Base-by-base conservation (phyloP, 2,888 invertebrate species). In the Cerastoderma edule region DNA sequence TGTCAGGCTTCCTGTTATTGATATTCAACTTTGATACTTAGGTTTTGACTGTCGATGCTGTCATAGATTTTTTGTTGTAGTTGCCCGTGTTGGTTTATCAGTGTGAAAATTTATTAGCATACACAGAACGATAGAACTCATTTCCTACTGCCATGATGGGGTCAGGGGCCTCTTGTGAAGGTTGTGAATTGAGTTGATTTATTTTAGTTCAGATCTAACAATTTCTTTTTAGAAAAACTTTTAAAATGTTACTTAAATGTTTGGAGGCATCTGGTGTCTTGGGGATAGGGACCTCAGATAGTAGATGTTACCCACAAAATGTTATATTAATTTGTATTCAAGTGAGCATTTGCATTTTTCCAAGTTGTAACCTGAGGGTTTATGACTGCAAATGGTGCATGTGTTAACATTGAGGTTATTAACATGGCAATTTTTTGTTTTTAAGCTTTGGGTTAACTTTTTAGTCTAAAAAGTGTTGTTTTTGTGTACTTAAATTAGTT, bases 281-380 rank as follows among this genome's bases (percentile, higher is more conserved):
- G 57, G 57, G 57, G 33, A 30, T 4, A 57, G 35, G 57, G 57
- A 24, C 33, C 57, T 57, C 57, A 35, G 57, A 57, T 8, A 56
- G 30, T n/a, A 46, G 16, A n/a, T 46, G 46, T 46, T 46, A 1
- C n/a, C n/a, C n/a, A n/a, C n/a, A n/a, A n/a, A n/a, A n/a, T n/a
- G n/a, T n/a, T n/a, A n/a, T n/a, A n/a, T n/a, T n/a, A n/a, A n/a
- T n/a, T n/a, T n/a, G n/a, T n/a, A n/a, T n/a, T n/a, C n/a, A n/a
- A n/a, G n/a, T n/a, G n/a, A n/a, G n/a, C n/a, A n/a, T n/a, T n/a
- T n/a, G n/a, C n/a, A n/a, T n/a, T n/a, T n/a, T n/a, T n/a, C n/a
- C n/a, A n/a, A n/a, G n/a, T n/a, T n/a, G n/a, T n/a, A n/a, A n/a
- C n/a, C n/a, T n/a, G n/a, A n/a, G n/a, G n/a, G n/a, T n/a, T n/a